A percentile compares a stretch with the other conserved stretches of the same genome.
Evolutionary conservation across 2,888 invertebrate species (phyloP).

Genomic region (Blastobasis adustella): DNA sequence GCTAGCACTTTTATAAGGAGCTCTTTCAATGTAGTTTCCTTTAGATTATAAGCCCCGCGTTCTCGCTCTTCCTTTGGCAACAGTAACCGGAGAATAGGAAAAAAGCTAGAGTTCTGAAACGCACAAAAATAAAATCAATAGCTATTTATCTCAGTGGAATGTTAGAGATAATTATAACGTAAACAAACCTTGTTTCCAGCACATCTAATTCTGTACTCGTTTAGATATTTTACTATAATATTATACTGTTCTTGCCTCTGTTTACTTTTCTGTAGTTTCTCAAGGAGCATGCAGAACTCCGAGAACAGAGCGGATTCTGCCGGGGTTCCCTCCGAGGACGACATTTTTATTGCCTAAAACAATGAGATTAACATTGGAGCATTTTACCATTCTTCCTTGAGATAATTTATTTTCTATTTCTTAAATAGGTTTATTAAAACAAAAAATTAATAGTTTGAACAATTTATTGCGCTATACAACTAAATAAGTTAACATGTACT

Average conservation of each 20-base stretch:
- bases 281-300: constrained; percentile 76
- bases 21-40: constrained; percentile 83
- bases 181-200: constrained; percentile 48
- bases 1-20: constrained; percentile 85
- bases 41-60: constrained; percentile 87
- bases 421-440: constrained; percentile 1
- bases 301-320: constrained; percentile 63
- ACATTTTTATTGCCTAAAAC: neutral
- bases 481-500: constrained; percentile 85
- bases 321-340: neutral
- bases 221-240: constrained; percentile 61
- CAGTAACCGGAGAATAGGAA: constrained; percentile 84
- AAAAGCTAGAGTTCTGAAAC: constrained; percentile 75
- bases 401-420: no score
- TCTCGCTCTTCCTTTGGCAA: constrained; percentile 87
- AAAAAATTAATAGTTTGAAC: neutral
- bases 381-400: no score
- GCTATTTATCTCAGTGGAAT: no score
- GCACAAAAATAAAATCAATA: no score
- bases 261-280: constrained; percentile 68
- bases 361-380: no score
- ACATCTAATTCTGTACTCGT: constrained; percentile 54
- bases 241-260: constrained; percentile 59
- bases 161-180: no score
- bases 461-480: constrained; percentile 67